Conservation (phyloP, 2,113 vertebrate species). For the Forbesichthys agassizii region DNA sequence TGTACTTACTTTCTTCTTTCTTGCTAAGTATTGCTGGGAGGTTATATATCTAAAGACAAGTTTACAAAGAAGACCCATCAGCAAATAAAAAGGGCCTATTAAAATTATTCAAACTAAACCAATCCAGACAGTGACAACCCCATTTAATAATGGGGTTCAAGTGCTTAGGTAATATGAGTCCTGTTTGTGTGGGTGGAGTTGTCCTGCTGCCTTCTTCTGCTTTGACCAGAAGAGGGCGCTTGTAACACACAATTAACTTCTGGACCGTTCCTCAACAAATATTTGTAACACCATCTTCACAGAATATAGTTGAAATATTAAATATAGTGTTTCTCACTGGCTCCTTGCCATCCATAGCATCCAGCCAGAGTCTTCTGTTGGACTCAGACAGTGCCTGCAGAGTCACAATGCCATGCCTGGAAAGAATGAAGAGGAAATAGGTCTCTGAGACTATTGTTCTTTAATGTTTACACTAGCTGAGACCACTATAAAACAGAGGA, state of each 20-base stretch:
- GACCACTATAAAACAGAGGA: constrained; percentile 60
- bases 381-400: constrained; percentile 94
- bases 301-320: constrained; percentile 23
- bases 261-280: neutral
- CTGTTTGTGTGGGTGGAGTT: neutral
- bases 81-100: neutral
- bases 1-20: constrained; percentile 95
- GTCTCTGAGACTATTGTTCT: constrained; percentile 45
- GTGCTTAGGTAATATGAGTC: neutral
- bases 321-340: constrained; percentile 79
- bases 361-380: constrained; percentile 93
- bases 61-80: constrained; percentile 6
- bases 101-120: neutral
- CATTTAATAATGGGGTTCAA: too few species aligned
- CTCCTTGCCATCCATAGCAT: constrained; percentile 98
- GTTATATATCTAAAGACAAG: constrained; percentile 88
- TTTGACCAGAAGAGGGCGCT: constrained; percentile 55
- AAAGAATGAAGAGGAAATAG: constrained; percentile 52
- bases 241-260: constrained; percentile 17
- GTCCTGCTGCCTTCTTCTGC: neutral
- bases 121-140: neutral
- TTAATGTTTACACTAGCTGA: constrained; percentile 60
- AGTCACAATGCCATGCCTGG: constrained; percentile 92
- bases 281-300: constrained; percentile 16
- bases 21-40: constrained; percentile 94